Base-by-base conservation (phyloP, 2,113 vertebrate genomes). In the Ictalurus punctatus region DNA sequence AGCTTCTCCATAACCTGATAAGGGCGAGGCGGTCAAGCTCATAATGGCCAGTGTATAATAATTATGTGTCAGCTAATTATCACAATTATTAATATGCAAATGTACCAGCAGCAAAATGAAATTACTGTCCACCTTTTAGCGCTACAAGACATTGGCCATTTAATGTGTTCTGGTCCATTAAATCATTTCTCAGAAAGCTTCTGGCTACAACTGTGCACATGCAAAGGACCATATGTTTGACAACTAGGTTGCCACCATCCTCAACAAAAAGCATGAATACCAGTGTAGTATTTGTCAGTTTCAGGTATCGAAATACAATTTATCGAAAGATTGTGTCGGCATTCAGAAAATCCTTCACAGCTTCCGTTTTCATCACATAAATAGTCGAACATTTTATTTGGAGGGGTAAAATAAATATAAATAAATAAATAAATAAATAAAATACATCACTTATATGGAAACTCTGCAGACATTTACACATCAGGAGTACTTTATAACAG, bases 51-150 rank as follows among this genome's bases (percentile, higher is more conserved):
- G 10, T 37, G 80, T 34, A 25, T 23, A 82, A 82, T 34, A 37
- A 82, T 56, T 81, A 81, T 61, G 16, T 81, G 56, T 59, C 80
- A 59, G 80, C 3, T 61, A 59, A 59, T 83, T 37, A 61, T 34
- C 80, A 83, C 30, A 83, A 61, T 83, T 59, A 83, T 83, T 83
- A 61, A 59, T 61, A 83, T 83, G 80, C 80, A 83, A 83, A 83
- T 59, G 56, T 37, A 34, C 3, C 19, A 37, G 80, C 56, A 37
- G 54, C 10, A 6, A 61, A 59, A 59, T 23, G n/a, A 59, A 83
- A 83, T 83, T 34, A 37, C 56, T 83, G 80, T 61, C 80, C n/a
- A 83, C 3, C 17, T 34, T 21, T 61, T 12, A 59, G 30, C 2
- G 56, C 80, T 21, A 58, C 25, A 61, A 82, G 30, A 37, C 54